phyloP scores from a whole-genome alignment of 2,113 vertebrate genomes.

The Daubentonia madagascariensis region DNA sequence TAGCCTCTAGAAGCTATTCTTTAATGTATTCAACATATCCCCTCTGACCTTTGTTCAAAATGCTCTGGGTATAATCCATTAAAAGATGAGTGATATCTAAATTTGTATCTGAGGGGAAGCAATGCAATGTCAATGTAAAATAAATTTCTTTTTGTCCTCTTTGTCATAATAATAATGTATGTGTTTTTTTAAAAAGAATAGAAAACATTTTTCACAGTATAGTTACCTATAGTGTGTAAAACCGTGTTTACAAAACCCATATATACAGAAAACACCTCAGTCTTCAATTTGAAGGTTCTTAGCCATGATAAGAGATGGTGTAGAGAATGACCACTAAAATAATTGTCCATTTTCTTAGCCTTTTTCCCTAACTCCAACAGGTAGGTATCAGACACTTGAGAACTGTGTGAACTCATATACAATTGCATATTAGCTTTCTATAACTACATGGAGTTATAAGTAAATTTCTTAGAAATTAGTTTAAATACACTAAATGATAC shows the following conservation, averaged over 20 bases:
- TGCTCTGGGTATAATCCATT: slow-evolving; percentile 4
- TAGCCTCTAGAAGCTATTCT: neutral
- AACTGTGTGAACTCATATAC: neutral
- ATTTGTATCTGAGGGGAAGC: neutral
- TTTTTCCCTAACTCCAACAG: neutral
- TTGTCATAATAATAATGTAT: neutral
- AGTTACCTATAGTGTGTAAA: slow-evolving; percentile 17
- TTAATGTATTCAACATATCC: neutral
- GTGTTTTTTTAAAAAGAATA: slow-evolving; percentile 8
- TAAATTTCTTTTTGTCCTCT: neutral
- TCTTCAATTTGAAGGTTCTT: slow-evolving; percentile 27
- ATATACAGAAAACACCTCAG: slow-evolving; percentile 56
- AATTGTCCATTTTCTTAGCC: neutral
- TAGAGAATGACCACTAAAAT: neutral
- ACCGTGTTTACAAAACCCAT: slow-evolving; percentile 44
- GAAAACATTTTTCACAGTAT: slow-evolving; percentile 66
- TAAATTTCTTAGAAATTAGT: slow-evolving; percentile 3
- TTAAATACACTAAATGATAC: neutral
- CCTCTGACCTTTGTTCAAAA: slow-evolving; percentile 47
- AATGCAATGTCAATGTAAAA: neutral
- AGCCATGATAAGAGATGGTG: slow-evolving; percentile 13
- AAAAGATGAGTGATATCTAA: neutral
- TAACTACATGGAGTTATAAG: neutral
- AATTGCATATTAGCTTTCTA: slow-evolving; percentile 14
- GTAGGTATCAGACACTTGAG: neutral